phyloP scores from a whole-genome alignment of 2,113 vertebrate genomes.

The Pongo pygmaeus region DNA sequence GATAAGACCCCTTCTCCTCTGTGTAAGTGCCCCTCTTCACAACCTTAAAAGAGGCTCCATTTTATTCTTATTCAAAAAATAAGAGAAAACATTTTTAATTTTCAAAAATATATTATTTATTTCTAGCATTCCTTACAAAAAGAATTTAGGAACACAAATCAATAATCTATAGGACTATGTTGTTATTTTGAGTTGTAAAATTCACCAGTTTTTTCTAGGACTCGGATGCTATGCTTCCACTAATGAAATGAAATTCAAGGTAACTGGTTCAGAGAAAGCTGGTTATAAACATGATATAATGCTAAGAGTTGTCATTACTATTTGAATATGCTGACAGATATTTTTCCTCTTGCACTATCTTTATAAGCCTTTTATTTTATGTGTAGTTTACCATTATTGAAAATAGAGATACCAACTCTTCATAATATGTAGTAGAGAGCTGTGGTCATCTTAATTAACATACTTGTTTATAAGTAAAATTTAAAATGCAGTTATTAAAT shows the following conservation, averaged over 20 bases:
- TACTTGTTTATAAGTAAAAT: not conserved
- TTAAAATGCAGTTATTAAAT: not conserved
- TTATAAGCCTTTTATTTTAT: not conserved
- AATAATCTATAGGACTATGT: not conserved
- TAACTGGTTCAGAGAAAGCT: not conserved
- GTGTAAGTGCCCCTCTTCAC: not conserved
- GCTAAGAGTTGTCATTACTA: not conserved
- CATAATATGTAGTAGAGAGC: not conserved
- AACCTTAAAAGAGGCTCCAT: not conserved
- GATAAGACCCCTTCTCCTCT: not conserved
- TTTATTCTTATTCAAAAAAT: not conserved
- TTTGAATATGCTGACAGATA: too few species aligned
- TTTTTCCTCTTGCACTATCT: not conserved
- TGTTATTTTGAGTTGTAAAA: not conserved
- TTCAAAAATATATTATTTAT: conserved; percentile 9
- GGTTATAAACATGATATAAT: not conserved
- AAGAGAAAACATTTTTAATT: not conserved
- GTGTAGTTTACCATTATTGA: not conserved
- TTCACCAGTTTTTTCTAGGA: not conserved
- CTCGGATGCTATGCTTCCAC: not conserved
- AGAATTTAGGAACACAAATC: not conserved
- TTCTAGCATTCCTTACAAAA: not conserved
- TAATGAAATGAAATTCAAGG: not conserved
- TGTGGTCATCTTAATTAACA: not conserved
- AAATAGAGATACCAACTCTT: not conserved